Evolutionary conservation across 1,140 invertebrate species (phyloP).

Genomic region (Andricus grossulariae): DNA sequence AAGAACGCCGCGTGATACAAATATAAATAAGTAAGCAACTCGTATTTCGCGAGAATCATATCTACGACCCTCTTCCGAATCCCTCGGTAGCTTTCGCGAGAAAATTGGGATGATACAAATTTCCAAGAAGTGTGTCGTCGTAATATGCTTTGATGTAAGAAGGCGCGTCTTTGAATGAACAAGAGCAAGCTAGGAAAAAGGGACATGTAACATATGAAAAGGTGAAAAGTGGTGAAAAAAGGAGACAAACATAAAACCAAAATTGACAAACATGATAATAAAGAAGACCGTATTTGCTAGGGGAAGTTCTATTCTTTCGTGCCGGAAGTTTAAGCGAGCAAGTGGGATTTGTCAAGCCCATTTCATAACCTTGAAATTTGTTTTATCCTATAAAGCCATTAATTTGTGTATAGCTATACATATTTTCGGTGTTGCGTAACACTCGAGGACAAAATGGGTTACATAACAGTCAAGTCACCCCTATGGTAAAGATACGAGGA

Average conservation of each 20-base stretch:
- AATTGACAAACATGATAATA: not conserved
- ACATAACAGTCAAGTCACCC: too few relatives aligned
- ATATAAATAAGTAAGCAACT: not conserved
- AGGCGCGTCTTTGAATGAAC: not conserved
- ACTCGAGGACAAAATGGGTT: too few relatives aligned
- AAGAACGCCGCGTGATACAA: not conserved
- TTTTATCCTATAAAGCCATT: too few relatives aligned
- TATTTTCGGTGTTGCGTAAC: too few relatives aligned
- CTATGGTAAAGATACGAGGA: not conserved
- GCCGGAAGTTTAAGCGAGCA: too few relatives aligned
- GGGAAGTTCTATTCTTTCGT: too few relatives aligned
- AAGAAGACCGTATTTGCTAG: too few relatives aligned
- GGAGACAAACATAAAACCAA: too few relatives aligned
- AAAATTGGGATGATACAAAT: not conserved
- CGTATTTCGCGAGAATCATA: not conserved
- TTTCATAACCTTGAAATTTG: too few relatives aligned
- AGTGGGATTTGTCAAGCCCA: too few relatives aligned
- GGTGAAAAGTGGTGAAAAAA: too few relatives aligned
- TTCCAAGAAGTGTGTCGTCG: not conserved
- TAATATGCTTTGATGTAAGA: not conserved
- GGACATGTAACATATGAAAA: not conserved
- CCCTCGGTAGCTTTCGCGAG: not conserved
- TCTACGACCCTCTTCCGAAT: not conserved
- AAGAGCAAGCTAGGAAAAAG: not conserved
- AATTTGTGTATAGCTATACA: too few relatives aligned